Evolutionary conservation across 2,113 vertebrate genomes (phyloP), one percentile per base, ranked within the genome.

Genomic region (Oceanodroma tethys): DNA sequence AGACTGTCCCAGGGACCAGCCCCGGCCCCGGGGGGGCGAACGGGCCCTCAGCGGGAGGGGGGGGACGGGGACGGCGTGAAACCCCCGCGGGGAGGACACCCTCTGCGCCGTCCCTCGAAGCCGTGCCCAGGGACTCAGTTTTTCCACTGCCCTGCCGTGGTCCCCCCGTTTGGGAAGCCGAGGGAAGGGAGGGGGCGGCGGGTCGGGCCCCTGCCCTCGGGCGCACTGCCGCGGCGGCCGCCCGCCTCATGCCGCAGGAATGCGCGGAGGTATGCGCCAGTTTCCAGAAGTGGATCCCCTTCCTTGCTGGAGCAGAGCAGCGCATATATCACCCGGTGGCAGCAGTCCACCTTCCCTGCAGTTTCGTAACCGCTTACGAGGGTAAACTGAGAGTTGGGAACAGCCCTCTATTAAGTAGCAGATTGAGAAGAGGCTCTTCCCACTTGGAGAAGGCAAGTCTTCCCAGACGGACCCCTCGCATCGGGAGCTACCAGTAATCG

Each of bases 331-430:
- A 98, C 97, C 96, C 96, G 86, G 96, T 98, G 98, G 98, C 98
- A 98, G 97, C 97, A 85, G 93, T 98, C 98, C 98, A 98, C 98
- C 98, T 98, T 98, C 98, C 96, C 97, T 98, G 97, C 97, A 97
- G 98, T 99, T 99, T 99, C 99, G 98, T 98, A 99, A 99, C 98
- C 98, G 97, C 97, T 98, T 96, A 95, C 98, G 98, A 98, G 98
- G 98, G 98, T 98, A 98, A 99, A 98, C 94, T 97, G 98, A 97
- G 99, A 98, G 98, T 88, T 95, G 98, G 99, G 99, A 98, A 97
- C 99, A 98, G 98, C 99, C 99, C 98, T 99, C 98, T 98, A 98
- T 99, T 99, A 99, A 99, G 99, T 98, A 99, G 99, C 99, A 97
- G 98, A 97, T 97, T 95, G 98, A 96, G 98, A 97, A 97, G 98